Conservation (phyloP, 2,113 vertebrate species). For the Anolis carolinensis region DNA sequence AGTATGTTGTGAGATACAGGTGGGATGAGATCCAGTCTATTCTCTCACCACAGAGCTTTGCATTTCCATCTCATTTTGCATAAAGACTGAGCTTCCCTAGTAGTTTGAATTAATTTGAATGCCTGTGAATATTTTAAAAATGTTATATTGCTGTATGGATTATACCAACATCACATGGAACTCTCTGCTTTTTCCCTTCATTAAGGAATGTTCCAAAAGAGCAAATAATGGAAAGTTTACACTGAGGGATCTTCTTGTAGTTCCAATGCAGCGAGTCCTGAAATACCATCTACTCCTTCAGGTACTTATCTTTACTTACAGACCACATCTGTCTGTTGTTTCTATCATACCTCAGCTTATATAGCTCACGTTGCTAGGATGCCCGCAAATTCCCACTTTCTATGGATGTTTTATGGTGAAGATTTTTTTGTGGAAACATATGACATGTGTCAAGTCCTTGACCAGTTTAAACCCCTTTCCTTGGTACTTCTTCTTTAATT, state of each 20-base stretch:
- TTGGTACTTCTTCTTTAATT: not conserved
- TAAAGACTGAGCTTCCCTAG: not conserved
- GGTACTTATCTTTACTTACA: constrained; percentile 73
- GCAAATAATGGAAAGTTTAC: constrained; percentile 98
- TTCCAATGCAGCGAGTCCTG: constrained; percentile 97
- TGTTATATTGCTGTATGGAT: not conserved
- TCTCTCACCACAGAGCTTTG: not conserved
- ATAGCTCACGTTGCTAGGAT: not conserved
- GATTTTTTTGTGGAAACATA: not conserved
- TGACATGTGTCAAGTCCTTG: not conserved
- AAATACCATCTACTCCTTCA: constrained; percentile 97
- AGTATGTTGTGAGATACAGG: not conserved
- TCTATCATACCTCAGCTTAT: not conserved
- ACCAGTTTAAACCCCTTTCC: not conserved
- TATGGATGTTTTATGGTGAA: not conserved
- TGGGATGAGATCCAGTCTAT: not conserved
- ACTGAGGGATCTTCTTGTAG: constrained; percentile 92
- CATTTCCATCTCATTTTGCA: not conserved
- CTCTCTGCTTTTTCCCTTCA: constrained; percentile 7
- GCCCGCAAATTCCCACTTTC: not conserved
- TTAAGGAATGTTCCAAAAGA: constrained; percentile 94
- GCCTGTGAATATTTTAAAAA: not conserved
- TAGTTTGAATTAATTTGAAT: not conserved
- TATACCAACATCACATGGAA: not conserved
- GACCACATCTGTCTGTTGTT: constrained; percentile 16